These are phyloP conservation scores for Pterocles gutturalis DNA, from an alignment of 2,113 vertebrate species.

Conservation along the genomic window DNA sequence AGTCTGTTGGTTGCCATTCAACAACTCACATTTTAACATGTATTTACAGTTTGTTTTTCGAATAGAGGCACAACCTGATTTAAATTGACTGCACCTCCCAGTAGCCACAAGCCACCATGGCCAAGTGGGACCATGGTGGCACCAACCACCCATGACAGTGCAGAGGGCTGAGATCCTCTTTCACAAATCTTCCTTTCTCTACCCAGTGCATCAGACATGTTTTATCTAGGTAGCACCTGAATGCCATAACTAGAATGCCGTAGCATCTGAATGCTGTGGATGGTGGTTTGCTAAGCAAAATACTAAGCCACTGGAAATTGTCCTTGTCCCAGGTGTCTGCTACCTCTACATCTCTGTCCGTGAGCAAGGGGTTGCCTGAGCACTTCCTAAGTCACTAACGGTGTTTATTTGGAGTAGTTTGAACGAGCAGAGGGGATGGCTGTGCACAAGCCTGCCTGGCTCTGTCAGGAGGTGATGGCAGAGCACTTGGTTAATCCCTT, in stretches of 20 bases:
- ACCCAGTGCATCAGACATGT: neutral
- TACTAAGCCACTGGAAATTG: neutral
- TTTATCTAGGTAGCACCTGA: neutral
- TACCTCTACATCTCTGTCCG: neutral
- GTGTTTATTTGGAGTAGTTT: neutral
- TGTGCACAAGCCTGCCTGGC: neutral
- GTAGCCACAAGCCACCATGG: neutral
- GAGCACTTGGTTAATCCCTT: neutral
- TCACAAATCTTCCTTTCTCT: neutral
- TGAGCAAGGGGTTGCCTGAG: neutral
- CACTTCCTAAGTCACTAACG: neutral
- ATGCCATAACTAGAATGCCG: neutral
- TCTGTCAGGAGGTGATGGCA: neutral
- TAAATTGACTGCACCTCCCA: neutral
- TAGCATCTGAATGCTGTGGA: too few relatives aligned
- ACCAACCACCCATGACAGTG: neutral
- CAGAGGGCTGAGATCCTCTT: neutral
- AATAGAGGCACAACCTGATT: neutral
- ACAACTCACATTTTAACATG: neutral
- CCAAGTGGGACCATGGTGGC: neutral
- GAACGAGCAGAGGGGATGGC: neutral
- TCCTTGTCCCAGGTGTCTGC: neutral
- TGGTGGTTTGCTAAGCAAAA: neutral
- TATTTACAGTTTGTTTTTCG: fast-evolving
- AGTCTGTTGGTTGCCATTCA: neutral